Evolutionary conservation across 2,888 invertebrate species (phyloP), one percentile per base, ranked within the genome.

Genomic region (Therioaphis trifolii): DNA sequence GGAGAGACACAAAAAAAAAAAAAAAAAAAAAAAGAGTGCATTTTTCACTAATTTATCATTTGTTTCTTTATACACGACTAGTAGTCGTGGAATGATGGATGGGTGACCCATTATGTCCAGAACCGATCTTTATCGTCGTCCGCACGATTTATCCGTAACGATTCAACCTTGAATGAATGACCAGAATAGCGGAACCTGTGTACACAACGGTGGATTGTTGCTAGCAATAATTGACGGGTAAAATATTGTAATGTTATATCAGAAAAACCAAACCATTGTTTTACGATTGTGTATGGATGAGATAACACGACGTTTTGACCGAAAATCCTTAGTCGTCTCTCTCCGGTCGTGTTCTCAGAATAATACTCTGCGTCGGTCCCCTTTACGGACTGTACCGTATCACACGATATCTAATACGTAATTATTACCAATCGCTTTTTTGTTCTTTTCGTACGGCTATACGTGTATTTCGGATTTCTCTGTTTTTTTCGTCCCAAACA

Each of bases 71-170:
- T 49, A 35, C 35, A 12, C 66, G 49, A 66, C 43, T 66, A 66
- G 63, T 77, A 77, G 63, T 52, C 49, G 52, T 40, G 68, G 78
- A 77, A 49, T 66, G 66, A 66, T 52, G 78, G 78, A 78, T 18
- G 11, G 77, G 14, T 18, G 27, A 52, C 49, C 78, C 68, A 68
- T 78, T 78, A 68, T 78, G 68, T 66, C 61, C 76, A 40, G 35
- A 35, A 68, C 52, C 21, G 68, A 78, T 78, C 52, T 78, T 68
- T 68, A 78, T 78, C 78, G n/a, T n/a, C n/a, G 52, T 66, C 68
- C 40, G 52, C 68, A 68, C 78, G 61, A 63, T 76, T 76, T 61
- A 61, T 24, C 43, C 43, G 75, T 58, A 75, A 75, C 55, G 58
- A 58, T 76, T 63, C 61, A 46, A 46, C 76, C 76, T 76, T 76